Base-by-base conservation (phyloP, 2,113 vertebrate species). In the Terrapene triunguis region DNA sequence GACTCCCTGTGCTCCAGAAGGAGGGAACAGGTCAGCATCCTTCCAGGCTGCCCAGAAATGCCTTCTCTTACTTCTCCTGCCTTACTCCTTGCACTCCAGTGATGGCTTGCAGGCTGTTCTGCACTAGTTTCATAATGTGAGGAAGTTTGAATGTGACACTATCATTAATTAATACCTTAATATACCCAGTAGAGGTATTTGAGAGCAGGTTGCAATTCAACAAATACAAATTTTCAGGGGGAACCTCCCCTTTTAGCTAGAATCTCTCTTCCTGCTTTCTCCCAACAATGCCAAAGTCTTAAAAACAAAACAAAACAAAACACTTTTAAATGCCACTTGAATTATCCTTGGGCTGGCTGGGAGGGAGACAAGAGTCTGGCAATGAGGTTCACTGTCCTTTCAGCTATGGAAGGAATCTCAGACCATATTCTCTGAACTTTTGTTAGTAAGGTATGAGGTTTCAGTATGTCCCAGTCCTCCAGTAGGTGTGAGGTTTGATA, bases 231-330 rank as follows among this genome's bases (percentile, higher is more conserved):
- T 72, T 90, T 62, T 87, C 89, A 55, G 29, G 80, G 13, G 90
- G 84, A 95, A 27, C n/a, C 90, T 94, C 90, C 29, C 29, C 76
- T 84, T 95, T 95, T 72, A 85, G 65, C 29, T 89, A 83, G 59
- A 85, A 91, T 82, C 91, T 95, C 25, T 95, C 96, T 95, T 87
- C 92, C 27, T 92, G 69, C 59, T 42, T 95, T 95, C 93, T 89
- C 82, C 44, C 76, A 92, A 92, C 92, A 86, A 84, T 95, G 90
- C 84, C 9, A 0, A 92, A 55, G 22, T 69, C 91, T n/a, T 80
- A 80, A 84, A 85, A 92, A 25, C 48, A 50, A 5, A 13, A 48
- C 48, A 48, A 48, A 82, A 82, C 42, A 44, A 44, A 44, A 44
- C 44, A 35, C 87, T 95, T 88, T 95, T 84, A 38, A 82, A 93